Conservation (phyloP, 2,888 invertebrate genomes). For the Serripes groenlandicus region DNA sequence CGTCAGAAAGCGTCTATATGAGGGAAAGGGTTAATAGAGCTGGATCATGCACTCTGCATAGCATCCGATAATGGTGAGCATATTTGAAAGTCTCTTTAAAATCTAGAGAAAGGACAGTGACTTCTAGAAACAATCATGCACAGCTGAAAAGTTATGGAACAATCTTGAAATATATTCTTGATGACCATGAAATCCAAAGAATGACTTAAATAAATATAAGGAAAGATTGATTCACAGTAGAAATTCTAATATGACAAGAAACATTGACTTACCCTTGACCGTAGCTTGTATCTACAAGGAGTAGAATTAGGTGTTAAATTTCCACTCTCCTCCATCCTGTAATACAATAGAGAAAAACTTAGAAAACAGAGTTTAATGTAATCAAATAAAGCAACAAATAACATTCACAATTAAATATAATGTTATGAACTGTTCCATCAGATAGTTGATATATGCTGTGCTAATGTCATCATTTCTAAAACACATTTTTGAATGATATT, state of each 20-base stretch:
- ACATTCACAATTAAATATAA: not conserved
- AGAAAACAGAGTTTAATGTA: not conserved
- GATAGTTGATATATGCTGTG: not conserved
- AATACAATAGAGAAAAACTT: not conserved
- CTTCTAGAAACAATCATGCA: not conserved
- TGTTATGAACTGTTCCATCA: not conserved
- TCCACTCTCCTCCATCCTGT: constrained; percentile 11
- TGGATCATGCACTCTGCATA: not conserved
- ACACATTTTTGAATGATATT: not conserved
- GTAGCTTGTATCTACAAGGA: constrained; percentile 48
- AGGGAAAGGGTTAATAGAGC: not conserved
- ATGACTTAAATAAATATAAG: not conserved
- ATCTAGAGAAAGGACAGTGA: not conserved
- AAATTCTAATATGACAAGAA: too few species aligned
- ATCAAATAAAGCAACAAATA: not conserved
- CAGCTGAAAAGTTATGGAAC: not conserved
- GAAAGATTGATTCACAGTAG: not conserved
- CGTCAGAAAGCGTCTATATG: too few species aligned
- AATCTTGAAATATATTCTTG: not conserved
- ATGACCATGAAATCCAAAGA: not conserved
- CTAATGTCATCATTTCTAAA: not conserved
- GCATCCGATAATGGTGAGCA: not conserved
- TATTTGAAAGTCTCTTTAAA: not conserved
- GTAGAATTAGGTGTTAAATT: constrained; percentile 16
- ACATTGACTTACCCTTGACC: constrained; percentile 47